phyloP scores from a whole-genome alignment of 2,888 invertebrate genomes.

The Ganaspis brasiliensis region DNA sequence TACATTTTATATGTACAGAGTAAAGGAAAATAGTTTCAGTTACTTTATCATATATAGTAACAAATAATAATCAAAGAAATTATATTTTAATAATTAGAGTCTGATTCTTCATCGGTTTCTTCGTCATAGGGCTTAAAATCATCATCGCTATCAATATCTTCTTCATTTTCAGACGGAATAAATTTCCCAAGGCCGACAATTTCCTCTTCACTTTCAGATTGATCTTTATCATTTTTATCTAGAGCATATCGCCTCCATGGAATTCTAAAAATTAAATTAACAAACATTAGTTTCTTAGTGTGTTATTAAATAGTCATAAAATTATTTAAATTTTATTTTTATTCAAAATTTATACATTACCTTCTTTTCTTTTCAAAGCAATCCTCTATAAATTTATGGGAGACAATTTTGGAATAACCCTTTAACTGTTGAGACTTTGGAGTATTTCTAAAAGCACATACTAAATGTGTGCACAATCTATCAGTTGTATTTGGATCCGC shows the following conservation, averaged over 20 bases:
- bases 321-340: too few relatives aligned
- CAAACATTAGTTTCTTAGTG: too few relatives aligned
- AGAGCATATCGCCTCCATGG: constrained; percentile 78
- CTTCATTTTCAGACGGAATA: constrained; percentile 55
- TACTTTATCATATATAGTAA: neutral
- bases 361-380: constrained; percentile 73
- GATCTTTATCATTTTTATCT: constrained; percentile 65
- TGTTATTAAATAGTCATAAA: too few relatives aligned
- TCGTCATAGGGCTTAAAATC: constrained; percentile 64
- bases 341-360: constrained; percentile 61
- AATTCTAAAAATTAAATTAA: constrained; percentile 66
- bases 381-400: constrained; percentile 75
- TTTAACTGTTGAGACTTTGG: constrained; percentile 75
- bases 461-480: constrained; percentile 74
- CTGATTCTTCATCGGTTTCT: constrained; percentile 70
- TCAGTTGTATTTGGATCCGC: constrained; percentile 74
- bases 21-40: neutral
- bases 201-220: constrained; percentile 77
- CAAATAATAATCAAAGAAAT: neutral
- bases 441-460: constrained; percentile 78
- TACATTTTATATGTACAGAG: neutral
- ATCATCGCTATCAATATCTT: constrained; percentile 58
- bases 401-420: constrained; percentile 73
- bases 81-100: constrained; percentile 59
- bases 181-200: constrained; percentile 60